Conservation (phyloP, 2,113 vertebrate species). For the Pituophis catenifer region DNA sequence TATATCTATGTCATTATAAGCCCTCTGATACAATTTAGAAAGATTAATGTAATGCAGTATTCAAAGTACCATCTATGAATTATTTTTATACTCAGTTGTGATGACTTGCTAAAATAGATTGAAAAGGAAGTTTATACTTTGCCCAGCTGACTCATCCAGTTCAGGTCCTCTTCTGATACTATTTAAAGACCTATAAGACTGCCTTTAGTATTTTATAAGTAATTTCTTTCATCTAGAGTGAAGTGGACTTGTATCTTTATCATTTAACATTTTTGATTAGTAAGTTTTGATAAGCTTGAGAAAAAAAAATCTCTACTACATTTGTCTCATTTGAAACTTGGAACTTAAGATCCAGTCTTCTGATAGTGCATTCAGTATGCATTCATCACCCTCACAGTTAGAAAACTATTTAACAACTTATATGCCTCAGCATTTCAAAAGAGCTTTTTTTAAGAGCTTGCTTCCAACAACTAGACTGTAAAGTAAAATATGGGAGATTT, state of each 20-base stretch:
- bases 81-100: background rate
- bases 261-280: background rate
- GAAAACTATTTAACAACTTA: background rate
- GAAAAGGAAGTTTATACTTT: background rate
- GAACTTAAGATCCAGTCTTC: background rate
- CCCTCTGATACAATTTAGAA: background rate
- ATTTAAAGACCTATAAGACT: background rate
- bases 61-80: background rate
- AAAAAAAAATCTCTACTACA: background rate
- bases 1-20: background rate
- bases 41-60: background rate
- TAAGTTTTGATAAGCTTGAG: background rate
- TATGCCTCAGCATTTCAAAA: background rate
- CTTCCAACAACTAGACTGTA: background rate
- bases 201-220: background rate
- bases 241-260: background rate
- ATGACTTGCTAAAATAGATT: background rate
- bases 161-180: background rate
- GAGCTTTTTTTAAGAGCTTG: background rate
- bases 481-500: background rate
- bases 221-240: background rate
- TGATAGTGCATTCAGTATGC: background rate
- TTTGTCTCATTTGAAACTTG: background rate
- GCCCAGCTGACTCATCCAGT: background rate
- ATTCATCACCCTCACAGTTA: background rate